phyloP scores from a whole-genome alignment of 2,113 vertebrate genomes.

The Vidua chalybeata region DNA sequence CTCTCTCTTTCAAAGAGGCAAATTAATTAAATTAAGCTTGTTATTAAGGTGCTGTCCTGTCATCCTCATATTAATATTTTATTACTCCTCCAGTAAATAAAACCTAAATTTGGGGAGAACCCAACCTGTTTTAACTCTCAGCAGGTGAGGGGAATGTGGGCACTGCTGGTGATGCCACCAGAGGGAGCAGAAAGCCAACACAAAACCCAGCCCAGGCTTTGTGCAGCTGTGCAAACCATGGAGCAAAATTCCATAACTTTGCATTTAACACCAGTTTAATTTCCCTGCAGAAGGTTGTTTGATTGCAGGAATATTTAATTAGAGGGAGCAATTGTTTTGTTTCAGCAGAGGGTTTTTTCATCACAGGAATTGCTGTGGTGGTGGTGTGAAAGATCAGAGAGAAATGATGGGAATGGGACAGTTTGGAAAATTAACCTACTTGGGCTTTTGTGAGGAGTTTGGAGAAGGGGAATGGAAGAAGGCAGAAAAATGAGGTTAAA shows the following conservation, averaged over 20 bases:
- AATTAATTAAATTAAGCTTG: background rate
- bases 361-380: background rate
- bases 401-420: background rate
- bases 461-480: background rate
- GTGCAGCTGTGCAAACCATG: background rate
- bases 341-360: background rate
- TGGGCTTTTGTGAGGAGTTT: background rate
- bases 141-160: background rate
- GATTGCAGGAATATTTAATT: background rate
- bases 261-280: background rate
- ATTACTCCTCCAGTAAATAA: background rate
- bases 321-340: background rate
- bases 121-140: too few relatives aligned
- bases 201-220: background rate
- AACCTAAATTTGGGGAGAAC: background rate
- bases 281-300: background rate
- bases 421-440: background rate
- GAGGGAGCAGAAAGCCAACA: slow-evolving; percentile 38
- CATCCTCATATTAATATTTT: background rate
- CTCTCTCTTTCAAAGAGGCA: background rate
- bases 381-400: background rate
- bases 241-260: background rate
- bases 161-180: background rate
- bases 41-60: background rate
- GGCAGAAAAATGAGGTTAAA: background rate